phyloP scores from a whole-genome alignment of 2,797 vertebrate genomes.

The Rhadinocentrus ornatus region DNA sequence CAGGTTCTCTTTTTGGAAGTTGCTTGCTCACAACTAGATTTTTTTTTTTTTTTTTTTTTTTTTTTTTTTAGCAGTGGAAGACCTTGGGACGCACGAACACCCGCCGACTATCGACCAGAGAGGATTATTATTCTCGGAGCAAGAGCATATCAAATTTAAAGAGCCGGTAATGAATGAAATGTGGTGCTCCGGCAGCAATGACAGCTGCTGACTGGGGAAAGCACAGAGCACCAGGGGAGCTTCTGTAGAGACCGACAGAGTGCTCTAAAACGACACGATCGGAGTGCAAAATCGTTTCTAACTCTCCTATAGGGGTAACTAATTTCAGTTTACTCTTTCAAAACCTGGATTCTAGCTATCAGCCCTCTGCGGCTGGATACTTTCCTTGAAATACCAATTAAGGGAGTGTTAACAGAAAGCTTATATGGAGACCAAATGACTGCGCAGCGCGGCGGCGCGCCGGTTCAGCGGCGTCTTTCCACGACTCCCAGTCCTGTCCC shows the following conservation, averaged over 20 bases:
- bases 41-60: neutral
- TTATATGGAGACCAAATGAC: slow-evolving; percentile 55
- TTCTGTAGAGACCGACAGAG: slow-evolving; percentile 27
- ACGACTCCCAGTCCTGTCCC: slow-evolving; percentile 21
- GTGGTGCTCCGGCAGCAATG: slow-evolving; percentile 36
- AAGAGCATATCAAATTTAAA: slow-evolving; percentile 13
- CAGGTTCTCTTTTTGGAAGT: neutral
- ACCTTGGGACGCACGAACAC: slow-evolving; percentile 18
- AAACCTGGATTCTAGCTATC: neutral
- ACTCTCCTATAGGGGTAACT: neutral
- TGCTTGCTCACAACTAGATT: neutral
- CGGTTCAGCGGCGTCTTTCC: slow-evolving; percentile 49
- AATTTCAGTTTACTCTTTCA: slow-evolving; percentile 1
- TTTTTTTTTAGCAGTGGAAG: slow-evolving; percentile 10
- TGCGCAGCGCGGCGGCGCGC: slow-evolving; percentile 62
- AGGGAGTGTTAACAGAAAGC: slow-evolving; percentile 35
- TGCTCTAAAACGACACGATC: slow-evolving; percentile 14
- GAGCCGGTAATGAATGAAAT: slow-evolving; percentile 30
- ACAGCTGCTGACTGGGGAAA: slow-evolving; percentile 47
- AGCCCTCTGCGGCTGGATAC: neutral
- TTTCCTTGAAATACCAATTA: slow-evolving; percentile 29
- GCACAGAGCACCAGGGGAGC: slow-evolving; percentile 37
- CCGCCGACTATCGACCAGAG: neutral
- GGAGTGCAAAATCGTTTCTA: slow-evolving; percentile 16
- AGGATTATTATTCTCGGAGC: slow-evolving; percentile 11